phyloP scores from a whole-genome alignment of 1,140 invertebrate species.

The Danaus plexippus region DNA sequence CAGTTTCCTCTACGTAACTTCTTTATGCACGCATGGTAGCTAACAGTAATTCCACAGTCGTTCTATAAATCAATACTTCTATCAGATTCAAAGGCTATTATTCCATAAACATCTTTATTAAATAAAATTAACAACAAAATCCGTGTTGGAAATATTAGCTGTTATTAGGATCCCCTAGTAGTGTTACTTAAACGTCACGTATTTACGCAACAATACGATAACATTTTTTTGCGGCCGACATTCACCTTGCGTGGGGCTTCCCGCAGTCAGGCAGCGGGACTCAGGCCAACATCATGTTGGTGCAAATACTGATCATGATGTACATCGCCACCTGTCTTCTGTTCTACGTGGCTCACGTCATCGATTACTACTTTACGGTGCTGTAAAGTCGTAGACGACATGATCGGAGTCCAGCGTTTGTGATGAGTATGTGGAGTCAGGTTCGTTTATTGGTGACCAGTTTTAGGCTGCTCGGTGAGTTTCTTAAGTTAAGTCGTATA shows the following conservation, averaged over 20 bases:
- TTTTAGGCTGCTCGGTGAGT: conserved; percentile 48
- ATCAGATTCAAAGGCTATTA: too few relatives aligned
- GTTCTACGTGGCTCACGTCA: conserved; percentile 63
- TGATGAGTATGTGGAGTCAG: conserved; percentile 10
- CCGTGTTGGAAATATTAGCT: too few relatives aligned
- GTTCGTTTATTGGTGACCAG: conserved; percentile 16
- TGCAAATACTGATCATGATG: conserved; percentile 68
- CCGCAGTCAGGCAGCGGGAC: conserved; percentile 15
- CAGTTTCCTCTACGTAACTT: too few relatives aligned
- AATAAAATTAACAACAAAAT: too few relatives aligned
- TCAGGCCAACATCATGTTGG: conserved; percentile 50
- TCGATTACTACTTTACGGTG: conserved; percentile 60
- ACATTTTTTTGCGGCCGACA: conserved; percentile 31
- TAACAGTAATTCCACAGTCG: too few relatives aligned
- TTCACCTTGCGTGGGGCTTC: conserved; percentile 46
- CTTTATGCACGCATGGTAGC: too few relatives aligned
- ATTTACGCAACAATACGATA: conserved; percentile 32
- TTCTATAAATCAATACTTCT: too few relatives aligned
- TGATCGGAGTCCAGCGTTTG: conserved; percentile 8
- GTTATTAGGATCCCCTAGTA: conserved; percentile 20
- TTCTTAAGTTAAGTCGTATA: not conserved
- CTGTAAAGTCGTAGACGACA: conserved; percentile 23
- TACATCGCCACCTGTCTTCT: conserved; percentile 65
- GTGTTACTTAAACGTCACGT: conserved; percentile 20
- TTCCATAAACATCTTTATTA: too few relatives aligned